A percentile compares a stretch with the other conserved stretches of the same genome.
Conservation (phyloP, 23 tunicate species). For the Styela plicata region DNA sequence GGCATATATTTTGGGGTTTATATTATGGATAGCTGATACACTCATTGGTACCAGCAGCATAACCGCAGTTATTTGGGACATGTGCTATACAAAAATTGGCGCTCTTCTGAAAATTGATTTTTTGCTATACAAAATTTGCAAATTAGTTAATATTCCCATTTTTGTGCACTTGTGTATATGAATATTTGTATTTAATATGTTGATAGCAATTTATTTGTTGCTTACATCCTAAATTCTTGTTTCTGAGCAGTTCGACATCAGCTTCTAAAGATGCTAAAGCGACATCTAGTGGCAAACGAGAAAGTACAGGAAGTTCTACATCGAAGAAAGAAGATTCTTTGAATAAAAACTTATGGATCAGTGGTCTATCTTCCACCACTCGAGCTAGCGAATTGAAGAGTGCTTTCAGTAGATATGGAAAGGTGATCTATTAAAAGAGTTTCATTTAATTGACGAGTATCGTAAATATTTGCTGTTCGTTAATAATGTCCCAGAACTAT, state of each 20-base stretch:
- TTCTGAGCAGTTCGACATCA: background rate
- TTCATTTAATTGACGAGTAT: too few species aligned
- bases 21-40: too few species aligned
- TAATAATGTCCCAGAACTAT: too few species aligned
- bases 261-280: background rate
- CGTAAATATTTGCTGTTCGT: too few species aligned
- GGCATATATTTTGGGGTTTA: background rate
- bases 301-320: background rate
- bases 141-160: too few species aligned
- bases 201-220: too few species aligned
- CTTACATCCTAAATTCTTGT: slow-evolving; percentile 5
- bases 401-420: slow-evolving; percentile 71
- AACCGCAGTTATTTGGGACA: background rate
- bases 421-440: too few species aligned
- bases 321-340: slow-evolving; percentile 1
- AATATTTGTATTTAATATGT: too few species aligned
- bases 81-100: too few species aligned
- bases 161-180: too few species aligned
- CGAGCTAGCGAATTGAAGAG: slow-evolving; percentile 73
- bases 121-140: too few species aligned
- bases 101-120: too few species aligned
- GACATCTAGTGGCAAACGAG: slow-evolving; percentile 15
- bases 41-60: background rate
- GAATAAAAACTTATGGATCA: slow-evolving; percentile 56
- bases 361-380: slow-evolving; percentile 60